Conservation (phyloP, 1,140 invertebrate species). For the Aphelinus certus region DNA sequence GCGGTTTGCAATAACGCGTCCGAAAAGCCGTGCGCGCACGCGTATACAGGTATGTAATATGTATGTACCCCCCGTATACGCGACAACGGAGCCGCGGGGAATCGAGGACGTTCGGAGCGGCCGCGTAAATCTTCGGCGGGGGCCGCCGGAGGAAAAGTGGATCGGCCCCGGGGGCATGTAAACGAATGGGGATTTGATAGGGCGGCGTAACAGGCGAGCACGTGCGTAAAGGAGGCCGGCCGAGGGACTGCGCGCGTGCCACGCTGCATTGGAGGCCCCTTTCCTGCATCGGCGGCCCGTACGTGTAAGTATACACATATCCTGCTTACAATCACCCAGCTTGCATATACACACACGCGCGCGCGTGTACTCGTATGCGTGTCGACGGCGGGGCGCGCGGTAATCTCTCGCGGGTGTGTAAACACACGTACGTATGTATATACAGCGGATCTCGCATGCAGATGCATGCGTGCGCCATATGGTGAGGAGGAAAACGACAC, state of each 20-base stretch:
- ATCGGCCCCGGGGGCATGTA: slow-evolving; percentile 44
- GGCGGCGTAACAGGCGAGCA: slow-evolving; percentile 62
- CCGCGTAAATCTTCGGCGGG: not conserved
- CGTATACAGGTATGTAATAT: too few relatives aligned
- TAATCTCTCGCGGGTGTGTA: too few relatives aligned
- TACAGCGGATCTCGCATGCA: not conserved
- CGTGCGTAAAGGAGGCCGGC: slow-evolving; percentile 50
- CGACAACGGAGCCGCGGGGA: too few relatives aligned
- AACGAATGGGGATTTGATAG: slow-evolving; percentile 66
- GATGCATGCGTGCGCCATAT: not conserved
- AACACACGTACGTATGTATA: too few relatives aligned
- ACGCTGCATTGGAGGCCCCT: slow-evolving; percentile 37
- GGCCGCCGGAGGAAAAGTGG: not conserved
- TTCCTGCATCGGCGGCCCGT: slow-evolving; percentile 26
- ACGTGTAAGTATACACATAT: too few relatives aligned
- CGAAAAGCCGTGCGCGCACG: too few relatives aligned
- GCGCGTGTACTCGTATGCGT: too few relatives aligned
- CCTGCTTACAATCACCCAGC: too few relatives aligned
- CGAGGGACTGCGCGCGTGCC: slow-evolving; percentile 54
- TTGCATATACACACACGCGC: too few relatives aligned
- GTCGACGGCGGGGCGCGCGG: not conserved
- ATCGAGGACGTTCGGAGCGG: too few relatives aligned
- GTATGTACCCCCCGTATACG: too few relatives aligned
- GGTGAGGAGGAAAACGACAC: not conserved
- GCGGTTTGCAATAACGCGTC: too few relatives aligned